A percentile compares a stretch with the other conserved stretches of the same genome.
Conservation (phyloP, 2,888 invertebrate genomes). For the Electrophaes corylata region DNA sequence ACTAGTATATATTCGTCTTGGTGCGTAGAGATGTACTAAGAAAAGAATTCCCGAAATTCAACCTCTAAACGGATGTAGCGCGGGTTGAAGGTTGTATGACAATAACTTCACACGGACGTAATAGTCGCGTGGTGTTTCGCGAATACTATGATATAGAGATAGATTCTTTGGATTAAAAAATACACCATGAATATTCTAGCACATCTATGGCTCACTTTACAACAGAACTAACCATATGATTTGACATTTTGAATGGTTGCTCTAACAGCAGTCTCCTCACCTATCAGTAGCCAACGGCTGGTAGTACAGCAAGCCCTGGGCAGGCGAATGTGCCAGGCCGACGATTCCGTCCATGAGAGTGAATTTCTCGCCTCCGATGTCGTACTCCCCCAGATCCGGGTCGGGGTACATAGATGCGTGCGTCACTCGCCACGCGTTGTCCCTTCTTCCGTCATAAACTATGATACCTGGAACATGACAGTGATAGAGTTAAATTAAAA, state of each 20-base stretch:
- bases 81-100: too few species aligned
- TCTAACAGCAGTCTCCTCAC: constrained; percentile 50
- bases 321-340: constrained; percentile 87
- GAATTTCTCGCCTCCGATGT: constrained; percentile 88
- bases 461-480: constrained; percentile 63
- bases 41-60: too few species aligned
- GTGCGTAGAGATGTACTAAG: too few species aligned
- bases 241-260: neutral
- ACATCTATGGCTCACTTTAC: too few species aligned
- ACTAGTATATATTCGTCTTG: too few species aligned
- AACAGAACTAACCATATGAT: too few species aligned
- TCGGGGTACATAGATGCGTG: constrained; percentile 95
- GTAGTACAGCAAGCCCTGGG: constrained; percentile 86
- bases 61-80: too few species aligned
- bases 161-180: neutral
- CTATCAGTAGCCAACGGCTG: constrained; percentile 90
- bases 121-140: too few species aligned
- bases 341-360: constrained; percentile 90
- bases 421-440: constrained; percentile 91
- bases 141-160: neutral
- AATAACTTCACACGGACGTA: too few species aligned
- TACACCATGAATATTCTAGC: neutral
- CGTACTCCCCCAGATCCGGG: constrained; percentile 90
- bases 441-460: constrained; percentile 88
- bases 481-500: neutral